A percentile compares a stretch with the other conserved stretches of the same genome.
Conservation (phyloP, 2,797 vertebrate genomes). For the Sparus aurata region DNA sequence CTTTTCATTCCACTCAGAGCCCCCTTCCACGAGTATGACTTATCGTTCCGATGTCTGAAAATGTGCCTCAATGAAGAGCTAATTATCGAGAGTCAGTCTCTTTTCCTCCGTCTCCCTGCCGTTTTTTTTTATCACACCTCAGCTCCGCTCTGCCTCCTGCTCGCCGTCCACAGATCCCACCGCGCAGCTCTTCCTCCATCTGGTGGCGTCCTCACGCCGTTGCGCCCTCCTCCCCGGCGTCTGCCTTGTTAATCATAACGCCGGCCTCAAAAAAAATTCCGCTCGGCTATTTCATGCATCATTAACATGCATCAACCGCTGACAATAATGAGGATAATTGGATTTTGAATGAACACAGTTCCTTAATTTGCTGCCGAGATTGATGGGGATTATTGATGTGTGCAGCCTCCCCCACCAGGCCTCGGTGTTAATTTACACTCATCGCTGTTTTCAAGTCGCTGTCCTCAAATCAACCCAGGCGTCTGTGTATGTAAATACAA, state of each 20-base stretch:
- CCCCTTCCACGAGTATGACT: not conserved
- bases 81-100: conserved; percentile 19
- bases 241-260: not conserved
- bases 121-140: not conserved
- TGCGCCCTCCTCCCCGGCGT: conserved; percentile 3
- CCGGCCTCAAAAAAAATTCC: conserved; percentile 32
- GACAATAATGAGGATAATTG: conserved; percentile 80
- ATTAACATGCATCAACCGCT: conserved; percentile 73
- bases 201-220: conserved; percentile 35
- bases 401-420: conserved; percentile 31
- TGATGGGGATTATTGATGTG: conserved; percentile 75
- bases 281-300: conserved; percentile 72
- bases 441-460: not conserved
- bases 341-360: conserved; percentile 80
- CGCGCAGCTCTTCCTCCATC: conserved; percentile 53
- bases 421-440: conserved; percentile 19
- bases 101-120: not conserved
- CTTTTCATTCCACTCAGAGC: not conserved
- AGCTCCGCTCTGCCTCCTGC: not conserved
- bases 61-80: conserved; percentile 4
- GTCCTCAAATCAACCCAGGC: conserved; percentile 40
- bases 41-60: conserved; percentile 37
- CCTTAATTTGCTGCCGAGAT: conserved; percentile 69
- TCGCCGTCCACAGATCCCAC: not conserved
- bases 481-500: conserved; percentile 10